phyloP scores from a whole-genome alignment of 2,888 invertebrate species.

The Xanthorhoe spadicearia region DNA sequence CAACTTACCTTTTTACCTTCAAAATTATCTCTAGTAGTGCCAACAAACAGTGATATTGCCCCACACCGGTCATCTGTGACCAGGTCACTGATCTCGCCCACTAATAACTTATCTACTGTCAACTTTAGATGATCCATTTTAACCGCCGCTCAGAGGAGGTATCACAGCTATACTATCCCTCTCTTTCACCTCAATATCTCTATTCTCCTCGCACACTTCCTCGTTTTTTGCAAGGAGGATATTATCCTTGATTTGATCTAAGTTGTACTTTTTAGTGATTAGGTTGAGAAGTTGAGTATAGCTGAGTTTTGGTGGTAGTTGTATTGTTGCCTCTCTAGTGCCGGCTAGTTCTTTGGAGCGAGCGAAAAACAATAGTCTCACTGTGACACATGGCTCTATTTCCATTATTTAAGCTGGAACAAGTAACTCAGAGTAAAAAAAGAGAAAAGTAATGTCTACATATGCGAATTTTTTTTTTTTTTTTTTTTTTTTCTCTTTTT shows the following conservation, averaged over 20 bases:
- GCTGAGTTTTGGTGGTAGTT: constrained; percentile 79
- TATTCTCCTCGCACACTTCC: constrained; percentile 87
- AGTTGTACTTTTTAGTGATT: constrained; percentile 86
- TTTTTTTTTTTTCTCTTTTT: too few relatives aligned
- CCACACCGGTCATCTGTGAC: constrained; percentile 91
- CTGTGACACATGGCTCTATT: constrained; percentile 76
- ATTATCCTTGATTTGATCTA: constrained; percentile 88
- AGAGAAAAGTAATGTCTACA: too few relatives aligned
- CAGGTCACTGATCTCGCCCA: constrained; percentile 87
- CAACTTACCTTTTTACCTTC: constrained; percentile 88
- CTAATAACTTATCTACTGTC: constrained; percentile 86
- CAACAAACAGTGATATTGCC: constrained; percentile 95
- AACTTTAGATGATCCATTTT: constrained; percentile 90
- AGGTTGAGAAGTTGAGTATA: constrained; percentile 85
- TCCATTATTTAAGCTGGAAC: constrained; percentile 69
- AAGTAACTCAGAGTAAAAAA: neutral
- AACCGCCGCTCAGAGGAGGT: constrained; percentile 97
- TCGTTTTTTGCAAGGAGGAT: constrained; percentile 94
- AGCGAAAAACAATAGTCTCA: constrained; percentile 94
- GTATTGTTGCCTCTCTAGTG: constrained; percentile 81
- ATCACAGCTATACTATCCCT: constrained; percentile 95
- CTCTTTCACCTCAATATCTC: constrained; percentile 83
- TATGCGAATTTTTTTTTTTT: too few relatives aligned
- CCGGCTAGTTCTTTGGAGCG: constrained; percentile 94
- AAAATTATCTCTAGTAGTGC: constrained; percentile 94